Conservation (phyloP, 2,113 vertebrate genomes). For the Andinoacara biseriatus region DNA sequence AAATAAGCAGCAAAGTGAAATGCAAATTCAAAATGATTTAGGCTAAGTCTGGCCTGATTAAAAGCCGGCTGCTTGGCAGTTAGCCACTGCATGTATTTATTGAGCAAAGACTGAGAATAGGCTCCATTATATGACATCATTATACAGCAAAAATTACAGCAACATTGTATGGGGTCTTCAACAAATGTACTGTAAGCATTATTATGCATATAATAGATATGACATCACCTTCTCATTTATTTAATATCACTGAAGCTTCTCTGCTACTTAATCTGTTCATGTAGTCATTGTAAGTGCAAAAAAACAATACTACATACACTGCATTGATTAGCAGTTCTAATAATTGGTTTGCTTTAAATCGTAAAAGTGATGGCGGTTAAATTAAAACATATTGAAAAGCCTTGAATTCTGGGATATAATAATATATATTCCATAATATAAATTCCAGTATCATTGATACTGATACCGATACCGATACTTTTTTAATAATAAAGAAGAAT, state of each 20-base stretch:
- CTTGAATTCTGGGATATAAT: not conserved
- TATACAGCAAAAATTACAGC: constrained; percentile 43
- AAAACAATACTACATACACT: not conserved
- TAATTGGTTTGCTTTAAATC: not conserved
- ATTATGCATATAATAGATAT: not conserved
- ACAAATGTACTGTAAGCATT: constrained; percentile 13
- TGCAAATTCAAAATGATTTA: constrained; percentile 64
- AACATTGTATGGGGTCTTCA: constrained; percentile 12
- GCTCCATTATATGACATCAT: constrained; percentile 40
- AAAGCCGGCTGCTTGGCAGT: constrained; percentile 67
- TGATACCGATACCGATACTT: too few relatives aligned
- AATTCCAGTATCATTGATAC: not conserved
- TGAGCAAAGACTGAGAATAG: constrained; percentile 44
- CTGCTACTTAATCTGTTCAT: not conserved
- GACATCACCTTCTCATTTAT: not conserved
- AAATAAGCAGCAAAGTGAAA: constrained; percentile 58
- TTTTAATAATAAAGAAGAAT: too few relatives aligned
- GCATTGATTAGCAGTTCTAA: not conserved
- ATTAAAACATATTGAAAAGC: not conserved
- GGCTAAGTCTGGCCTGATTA: constrained; percentile 62
- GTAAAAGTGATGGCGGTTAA: not conserved
- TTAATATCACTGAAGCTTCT: not conserved
- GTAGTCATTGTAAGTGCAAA: not conserved
- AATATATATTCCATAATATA: too few relatives aligned
- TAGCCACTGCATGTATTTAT: constrained; percentile 53